Percentiles rank a stretch among this genome's conserved stretches.
phyloP scores from a whole-genome alignment of 2,797 vertebrate species.

The Galagoides demidoff region DNA sequence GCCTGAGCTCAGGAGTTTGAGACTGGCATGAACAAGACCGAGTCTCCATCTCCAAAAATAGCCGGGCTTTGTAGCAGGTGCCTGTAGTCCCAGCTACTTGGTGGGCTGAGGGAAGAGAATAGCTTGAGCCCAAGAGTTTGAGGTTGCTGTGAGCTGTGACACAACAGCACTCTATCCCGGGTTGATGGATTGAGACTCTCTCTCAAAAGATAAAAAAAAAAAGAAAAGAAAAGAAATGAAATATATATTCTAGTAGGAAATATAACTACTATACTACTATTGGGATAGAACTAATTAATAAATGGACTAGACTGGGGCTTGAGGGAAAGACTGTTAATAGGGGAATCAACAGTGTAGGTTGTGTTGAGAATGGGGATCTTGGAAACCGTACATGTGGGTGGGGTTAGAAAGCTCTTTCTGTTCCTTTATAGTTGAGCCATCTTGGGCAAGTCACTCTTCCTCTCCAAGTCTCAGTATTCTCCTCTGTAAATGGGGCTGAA shows the following conservation, averaged over 20 bases:
- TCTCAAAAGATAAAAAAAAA: too few relatives aligned
- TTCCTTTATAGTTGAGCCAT: neutral
- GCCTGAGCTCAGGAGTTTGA: too few relatives aligned
- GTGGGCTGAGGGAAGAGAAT: too few relatives aligned
- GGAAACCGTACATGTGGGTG: rapidly evolving
- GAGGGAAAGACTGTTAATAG: neutral
- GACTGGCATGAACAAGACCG: too few relatives aligned
- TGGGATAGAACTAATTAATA: neutral
- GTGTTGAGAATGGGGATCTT: neutral
- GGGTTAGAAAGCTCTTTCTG: neutral
- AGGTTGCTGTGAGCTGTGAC: too few relatives aligned
- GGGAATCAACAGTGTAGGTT: neutral
- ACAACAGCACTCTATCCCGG: too few relatives aligned
- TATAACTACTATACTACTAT: too few relatives aligned
- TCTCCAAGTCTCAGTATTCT: neutral
- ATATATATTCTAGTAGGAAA: neutral
- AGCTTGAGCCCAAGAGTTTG: too few relatives aligned
- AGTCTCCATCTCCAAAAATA: too few relatives aligned
- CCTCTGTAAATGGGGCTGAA: neutral
- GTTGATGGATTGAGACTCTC: too few relatives aligned
- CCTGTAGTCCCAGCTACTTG: too few relatives aligned
- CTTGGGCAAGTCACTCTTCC: neutral
- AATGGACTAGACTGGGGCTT: neutral
- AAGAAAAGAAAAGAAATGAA: neutral
- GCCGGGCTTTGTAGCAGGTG: too few relatives aligned